Evolutionary conservation across 2,888 invertebrate species (phyloP).

Genomic region (Resseliella maxima): DNA sequence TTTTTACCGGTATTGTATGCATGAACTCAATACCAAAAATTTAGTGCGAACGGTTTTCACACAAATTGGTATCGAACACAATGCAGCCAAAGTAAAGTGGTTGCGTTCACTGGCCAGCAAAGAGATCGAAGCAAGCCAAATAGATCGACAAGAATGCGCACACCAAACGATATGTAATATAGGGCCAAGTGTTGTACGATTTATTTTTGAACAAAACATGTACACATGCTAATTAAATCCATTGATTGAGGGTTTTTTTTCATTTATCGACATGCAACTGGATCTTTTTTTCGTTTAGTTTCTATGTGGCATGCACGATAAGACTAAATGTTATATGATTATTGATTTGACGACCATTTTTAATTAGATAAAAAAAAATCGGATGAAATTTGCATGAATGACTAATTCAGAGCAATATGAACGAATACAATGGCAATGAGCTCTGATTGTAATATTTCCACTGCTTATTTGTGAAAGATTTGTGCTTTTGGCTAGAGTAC

Average conservation of each 20-base stretch:
- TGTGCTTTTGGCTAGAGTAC: too few species aligned
- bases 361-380: neutral
- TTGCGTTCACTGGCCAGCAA: too few species aligned
- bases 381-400: neutral
- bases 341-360: neutral
- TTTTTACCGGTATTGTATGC: too few species aligned
- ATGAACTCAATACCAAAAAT: too few species aligned
- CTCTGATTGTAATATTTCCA: too few species aligned
- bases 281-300: neutral
- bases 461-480: too few species aligned
- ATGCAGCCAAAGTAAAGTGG: too few species aligned
- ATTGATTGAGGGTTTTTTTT: too few species aligned
- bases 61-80: too few species aligned
- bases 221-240: neutral
- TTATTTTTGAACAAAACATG: neutral
- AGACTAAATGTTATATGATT: neutral
- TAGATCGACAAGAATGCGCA: neutral
- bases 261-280: neutral
- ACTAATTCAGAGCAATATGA: too few species aligned
- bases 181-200: conserved; percentile 4
- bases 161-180: neutral
- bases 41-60: too few species aligned
- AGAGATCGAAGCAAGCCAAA: neutral
- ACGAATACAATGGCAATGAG: too few species aligned
- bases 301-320: neutral